Conservation (phyloP, 2,888 invertebrate genomes). For the Epistrophella euchroma region DNA sequence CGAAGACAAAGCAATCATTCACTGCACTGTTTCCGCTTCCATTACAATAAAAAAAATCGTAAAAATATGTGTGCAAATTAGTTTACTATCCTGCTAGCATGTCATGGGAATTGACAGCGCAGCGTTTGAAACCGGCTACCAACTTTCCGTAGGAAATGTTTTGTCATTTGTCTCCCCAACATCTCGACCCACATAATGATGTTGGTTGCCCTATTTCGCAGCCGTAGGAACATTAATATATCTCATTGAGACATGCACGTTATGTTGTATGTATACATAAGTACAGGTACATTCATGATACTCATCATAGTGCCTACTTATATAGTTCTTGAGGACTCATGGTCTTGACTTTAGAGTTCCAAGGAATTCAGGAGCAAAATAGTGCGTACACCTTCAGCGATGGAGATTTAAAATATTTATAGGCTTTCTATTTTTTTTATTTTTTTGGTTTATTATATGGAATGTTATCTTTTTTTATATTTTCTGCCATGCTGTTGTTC, state of each 20-base stretch:
- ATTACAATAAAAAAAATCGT: conserved; percentile 72
- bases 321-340: conserved; percentile 29
- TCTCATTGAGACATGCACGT: conserved; percentile 37
- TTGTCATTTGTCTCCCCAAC: conserved; percentile 63
- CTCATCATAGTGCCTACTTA: conserved; percentile 18
- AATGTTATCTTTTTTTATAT: conserved; percentile 47
- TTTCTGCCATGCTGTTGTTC: conserved; percentile 50
- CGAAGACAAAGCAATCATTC: conserved; percentile 71
- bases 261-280: conserved; percentile 34
- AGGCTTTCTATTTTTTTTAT: conserved; percentile 52
- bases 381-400: conserved; percentile 70
- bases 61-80: conserved; percentile 72
- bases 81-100: conserved; percentile 56
- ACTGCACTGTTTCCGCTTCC: conserved; percentile 58
- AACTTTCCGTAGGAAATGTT: conserved; percentile 66
- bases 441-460: conserved; percentile 10
- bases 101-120: conserved; percentile 67
- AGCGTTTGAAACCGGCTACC: not conserved
- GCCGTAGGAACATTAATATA: conserved; percentile 54
- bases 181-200: not conserved
- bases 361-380: conserved; percentile 54
- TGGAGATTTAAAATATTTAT: conserved; percentile 74
- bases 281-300: not conserved
- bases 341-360: conserved; percentile 22
- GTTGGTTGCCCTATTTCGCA: conserved; percentile 50